Evolutionary conservation across 2,113 vertebrate genomes (phyloP), one percentile per base, ranked within the genome.

Genomic region (Rhagologus leucostigma): DNA sequence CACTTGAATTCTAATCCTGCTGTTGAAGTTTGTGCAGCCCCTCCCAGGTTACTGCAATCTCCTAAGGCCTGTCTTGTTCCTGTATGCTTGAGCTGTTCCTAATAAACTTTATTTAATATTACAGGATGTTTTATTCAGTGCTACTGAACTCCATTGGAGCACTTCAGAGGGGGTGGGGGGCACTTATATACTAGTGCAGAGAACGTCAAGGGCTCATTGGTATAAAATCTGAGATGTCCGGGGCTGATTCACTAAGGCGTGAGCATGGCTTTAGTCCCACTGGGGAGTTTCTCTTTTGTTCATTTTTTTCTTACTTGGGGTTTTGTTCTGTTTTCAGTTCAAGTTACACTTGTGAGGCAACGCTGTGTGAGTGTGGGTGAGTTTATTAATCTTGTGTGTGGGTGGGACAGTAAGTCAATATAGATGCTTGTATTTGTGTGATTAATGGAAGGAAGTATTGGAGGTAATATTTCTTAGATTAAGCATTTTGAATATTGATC

Each of bases 31-130:
- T 74, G 33, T 65, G 90, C 86, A 88, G 83, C 71, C 86, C 71
- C 79, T 96, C 94, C 90, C 92, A 86, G 24, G 20, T 24, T 91
- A 73, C 73, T 78, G 87, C 90, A 87, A 63, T 63, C 44, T 92
- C 55, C 50, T 26, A 62, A 92, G 37, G 67, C 59, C 64, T 69
- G 50, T 86, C 94, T 67, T 84, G 88, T 90, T 88, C 75, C 75
- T 95, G 46, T 75, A 59, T 74, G 63, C 68, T 74, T 76, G 35
- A 93, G 27, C 79, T 86, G 29, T 26, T 95, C 30, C 50, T 77
- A 39, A 67, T 77, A 39, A 74, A 10, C 29, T 85, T 68, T 44
- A 69, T 77, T 88, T 47, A 30, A 9, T 60, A 55, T 76, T 60
- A 26, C 16, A 41, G 46, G 37, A 14, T 29, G 14, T 82, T 89